Evolutionary conservation across 2,797 vertebrate genomes (phyloP).

Genomic region (Naso thynnoides): DNA sequence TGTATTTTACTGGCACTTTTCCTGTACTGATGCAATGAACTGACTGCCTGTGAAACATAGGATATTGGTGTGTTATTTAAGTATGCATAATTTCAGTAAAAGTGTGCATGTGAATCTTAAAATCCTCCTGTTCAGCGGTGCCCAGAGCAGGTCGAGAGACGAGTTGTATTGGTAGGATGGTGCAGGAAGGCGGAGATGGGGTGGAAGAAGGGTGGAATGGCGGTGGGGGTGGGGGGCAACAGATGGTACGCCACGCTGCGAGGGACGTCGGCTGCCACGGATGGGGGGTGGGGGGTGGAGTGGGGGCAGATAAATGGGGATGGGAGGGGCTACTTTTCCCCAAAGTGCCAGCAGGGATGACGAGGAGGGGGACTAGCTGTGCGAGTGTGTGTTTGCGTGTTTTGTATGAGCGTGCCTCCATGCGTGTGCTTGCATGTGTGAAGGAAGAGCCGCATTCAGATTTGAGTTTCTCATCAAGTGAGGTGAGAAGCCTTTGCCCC

Average conservation of each 20-base stretch:
- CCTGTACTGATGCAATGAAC: not conserved
- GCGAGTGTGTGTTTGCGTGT: slow-evolving; percentile 44
- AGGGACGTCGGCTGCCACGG: slow-evolving; percentile 82
- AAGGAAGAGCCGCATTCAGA: slow-evolving; percentile 48
- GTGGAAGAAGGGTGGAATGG: slow-evolving; percentile 58
- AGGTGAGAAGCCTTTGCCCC: slow-evolving; percentile 62
- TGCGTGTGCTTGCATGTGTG: slow-evolving; percentile 53
- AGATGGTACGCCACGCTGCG: slow-evolving; percentile 85
- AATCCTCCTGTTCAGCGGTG: slow-evolving; percentile 59
- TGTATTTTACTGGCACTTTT: slow-evolving; percentile 4
- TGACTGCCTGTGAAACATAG: slow-evolving; percentile 5
- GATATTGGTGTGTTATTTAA: not conserved
- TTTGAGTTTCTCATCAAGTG: slow-evolving; percentile 51
- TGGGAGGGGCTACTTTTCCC: slow-evolving; percentile 75
- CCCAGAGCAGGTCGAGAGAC: slow-evolving; percentile 51
- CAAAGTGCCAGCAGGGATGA: slow-evolving; percentile 84
- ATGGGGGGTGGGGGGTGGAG: slow-evolving; percentile 63
- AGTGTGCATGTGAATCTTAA: slow-evolving; percentile 32
- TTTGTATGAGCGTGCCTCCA: slow-evolving; percentile 10
- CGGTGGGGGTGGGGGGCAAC: slow-evolving; percentile 67
- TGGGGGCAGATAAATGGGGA: slow-evolving; percentile 80
- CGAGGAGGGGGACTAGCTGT: slow-evolving; percentile 63
- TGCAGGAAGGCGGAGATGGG: slow-evolving; percentile 57
- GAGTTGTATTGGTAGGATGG: slow-evolving; percentile 66
- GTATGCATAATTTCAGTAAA: slow-evolving; percentile 3